Conservation (phyloP, 2,797 vertebrate genomes). For the Typhlichthys subterraneus region DNA sequence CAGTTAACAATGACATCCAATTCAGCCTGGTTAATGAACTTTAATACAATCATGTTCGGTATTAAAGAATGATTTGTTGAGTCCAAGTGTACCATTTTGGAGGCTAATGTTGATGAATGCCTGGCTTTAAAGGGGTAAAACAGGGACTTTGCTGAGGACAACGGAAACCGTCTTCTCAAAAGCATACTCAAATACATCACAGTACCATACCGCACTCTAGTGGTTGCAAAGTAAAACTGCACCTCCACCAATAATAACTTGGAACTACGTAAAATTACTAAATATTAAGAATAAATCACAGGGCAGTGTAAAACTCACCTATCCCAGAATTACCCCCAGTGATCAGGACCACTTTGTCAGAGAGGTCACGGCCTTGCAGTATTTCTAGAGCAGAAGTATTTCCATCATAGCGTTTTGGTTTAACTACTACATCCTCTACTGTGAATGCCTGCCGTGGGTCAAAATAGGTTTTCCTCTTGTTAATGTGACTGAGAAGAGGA, state of each 20-base stretch:
- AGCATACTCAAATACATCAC: neutral
- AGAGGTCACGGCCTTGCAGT: constrained; percentile 89
- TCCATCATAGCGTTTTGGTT: constrained; percentile 90
- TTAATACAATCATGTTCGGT: constrained; percentile 74
- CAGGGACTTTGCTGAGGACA: constrained; percentile 26
- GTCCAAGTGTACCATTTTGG: constrained; percentile 73
- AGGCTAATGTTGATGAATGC: constrained; percentile 74
- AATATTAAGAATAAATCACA: neutral
- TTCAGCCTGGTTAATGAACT: constrained; percentile 76
- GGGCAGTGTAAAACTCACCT: constrained; percentile 77
- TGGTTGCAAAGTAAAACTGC: constrained; percentile 46
- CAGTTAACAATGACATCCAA: constrained; percentile 79
- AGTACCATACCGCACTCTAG: constrained; percentile 62
- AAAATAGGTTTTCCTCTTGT: constrained; percentile 94
- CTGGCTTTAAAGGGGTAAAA: constrained; percentile 44
- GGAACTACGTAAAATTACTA: neutral
- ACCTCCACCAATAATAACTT: neutral
- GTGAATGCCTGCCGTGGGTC: constrained; percentile 96
- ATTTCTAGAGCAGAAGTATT: constrained; percentile 93
- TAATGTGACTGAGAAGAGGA: constrained; percentile 86
- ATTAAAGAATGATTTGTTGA: constrained; percentile 78
- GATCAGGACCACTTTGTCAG: constrained; percentile 86
- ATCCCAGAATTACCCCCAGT: constrained; percentile 94
- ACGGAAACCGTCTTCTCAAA: constrained; percentile 14
- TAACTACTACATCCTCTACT: constrained; percentile 88